phyloP scores from a whole-genome alignment of 2,888 invertebrate genomes.

The Mesorhabditis sp. region DNA sequence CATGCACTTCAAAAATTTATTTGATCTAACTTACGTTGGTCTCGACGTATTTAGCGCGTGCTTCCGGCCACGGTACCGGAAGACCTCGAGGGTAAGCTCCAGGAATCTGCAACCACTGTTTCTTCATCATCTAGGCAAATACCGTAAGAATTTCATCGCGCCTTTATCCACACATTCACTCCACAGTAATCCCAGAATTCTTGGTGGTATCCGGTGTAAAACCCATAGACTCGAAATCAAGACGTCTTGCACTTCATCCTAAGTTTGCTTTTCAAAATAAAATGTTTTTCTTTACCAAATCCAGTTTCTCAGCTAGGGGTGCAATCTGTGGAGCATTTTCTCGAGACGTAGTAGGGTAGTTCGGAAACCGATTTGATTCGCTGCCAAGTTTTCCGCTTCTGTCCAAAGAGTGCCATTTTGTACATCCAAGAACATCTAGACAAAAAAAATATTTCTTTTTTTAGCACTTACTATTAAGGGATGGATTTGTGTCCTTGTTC shows the following conservation, averaged over 20 bases:
- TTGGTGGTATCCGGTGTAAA: conserved; percentile 80
- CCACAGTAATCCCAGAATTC: conserved; percentile 35
- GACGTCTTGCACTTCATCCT: conserved; percentile 61
- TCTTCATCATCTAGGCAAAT: neutral
- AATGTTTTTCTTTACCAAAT: conserved; percentile 18
- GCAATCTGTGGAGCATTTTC: conserved; percentile 14
- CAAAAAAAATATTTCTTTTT: too few species aligned
- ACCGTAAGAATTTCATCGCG: conserved; percentile 27
- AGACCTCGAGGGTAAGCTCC: conserved; percentile 46
- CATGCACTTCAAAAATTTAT: too few species aligned
- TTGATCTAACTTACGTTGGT: too few species aligned
- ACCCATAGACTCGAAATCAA: conserved; percentile 71
- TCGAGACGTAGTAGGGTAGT: conserved; percentile 9
- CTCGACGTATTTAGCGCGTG: conserved; percentile 9
- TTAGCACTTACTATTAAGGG: too few species aligned
- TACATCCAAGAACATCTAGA: neutral
- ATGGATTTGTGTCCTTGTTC: neutral
- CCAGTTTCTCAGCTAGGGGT: conserved; percentile 50
- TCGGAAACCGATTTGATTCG: neutral
- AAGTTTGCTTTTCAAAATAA: conserved; percentile 10
- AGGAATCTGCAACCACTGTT: conserved; percentile 25
- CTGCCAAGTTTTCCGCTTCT: neutral
- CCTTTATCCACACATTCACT: conserved; percentile 29
- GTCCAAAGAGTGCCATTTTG: conserved; percentile 10
- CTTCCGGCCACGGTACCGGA: conserved; percentile 31